Evolutionary conservation across 2,888 invertebrate genomes (phyloP).

Genomic region (Drosophila gaucha): DNA sequence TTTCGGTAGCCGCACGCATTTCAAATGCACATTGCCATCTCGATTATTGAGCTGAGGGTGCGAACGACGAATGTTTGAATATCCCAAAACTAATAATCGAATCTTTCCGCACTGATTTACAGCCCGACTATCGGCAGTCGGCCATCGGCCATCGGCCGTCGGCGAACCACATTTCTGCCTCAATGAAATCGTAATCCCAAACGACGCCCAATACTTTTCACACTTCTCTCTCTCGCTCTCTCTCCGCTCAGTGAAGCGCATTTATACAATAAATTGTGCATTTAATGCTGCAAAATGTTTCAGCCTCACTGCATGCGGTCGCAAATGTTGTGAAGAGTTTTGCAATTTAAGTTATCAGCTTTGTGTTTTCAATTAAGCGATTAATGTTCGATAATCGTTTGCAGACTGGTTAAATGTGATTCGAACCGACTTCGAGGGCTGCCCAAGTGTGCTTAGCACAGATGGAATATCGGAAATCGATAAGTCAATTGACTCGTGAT

Average conservation of each 20-base stretch:
- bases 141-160: neutral
- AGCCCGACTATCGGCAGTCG: neutral
- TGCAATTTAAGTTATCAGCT: neutral
- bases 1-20: constrained; percentile 7
- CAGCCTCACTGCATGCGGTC: neutral
- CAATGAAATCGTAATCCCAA: constrained; percentile 20
- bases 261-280: constrained; percentile 8
- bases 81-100: constrained; percentile 28
- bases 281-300: neutral
- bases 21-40: neutral
- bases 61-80: constrained; percentile 15
- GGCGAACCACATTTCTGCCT: constrained; percentile 35
- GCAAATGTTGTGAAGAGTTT: constrained; percentile 1
- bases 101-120: constrained; percentile 22
- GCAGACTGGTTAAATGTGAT: neutral
- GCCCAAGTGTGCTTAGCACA: neutral
- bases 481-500: constrained; percentile 40
- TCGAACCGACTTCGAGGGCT: neutral
- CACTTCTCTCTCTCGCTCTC: neutral
- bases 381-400: neutral
- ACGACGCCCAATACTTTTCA: neutral
- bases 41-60: constrained; percentile 30
- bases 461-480: constrained; percentile 63
- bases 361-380: neutral
- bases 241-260: neutral